phyloP scores from a whole-genome alignment of 2,113 vertebrate genomes.

The Artemisiospiza belli region DNA sequence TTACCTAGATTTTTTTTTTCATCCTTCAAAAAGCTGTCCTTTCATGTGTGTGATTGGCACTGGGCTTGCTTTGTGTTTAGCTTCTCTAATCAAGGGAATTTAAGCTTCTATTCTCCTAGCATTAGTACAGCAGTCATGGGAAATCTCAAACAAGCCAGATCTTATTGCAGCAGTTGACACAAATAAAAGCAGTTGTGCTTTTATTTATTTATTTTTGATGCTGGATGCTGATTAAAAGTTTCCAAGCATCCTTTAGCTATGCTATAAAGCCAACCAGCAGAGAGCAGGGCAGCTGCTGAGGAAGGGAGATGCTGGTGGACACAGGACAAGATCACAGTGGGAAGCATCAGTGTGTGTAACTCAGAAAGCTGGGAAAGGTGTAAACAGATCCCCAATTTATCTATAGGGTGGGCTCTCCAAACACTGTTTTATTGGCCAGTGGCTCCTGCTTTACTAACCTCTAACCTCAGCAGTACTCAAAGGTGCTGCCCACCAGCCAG shows the following conservation, averaged over 20 bases:
- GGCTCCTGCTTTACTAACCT: slow-evolving; percentile 89
- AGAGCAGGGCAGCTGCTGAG: slow-evolving; percentile 30
- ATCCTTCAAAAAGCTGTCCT: slow-evolving; percentile 26
- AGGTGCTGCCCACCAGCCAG: slow-evolving; percentile 74
- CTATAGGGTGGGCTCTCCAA: slow-evolving; percentile 73
- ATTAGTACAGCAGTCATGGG: slow-evolving; percentile 60
- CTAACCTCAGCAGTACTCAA: slow-evolving; percentile 74
- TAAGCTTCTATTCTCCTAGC: slow-evolving; percentile 44
- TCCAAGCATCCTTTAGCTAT: slow-evolving; percentile 51
- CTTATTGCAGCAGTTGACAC: slow-evolving; percentile 66
- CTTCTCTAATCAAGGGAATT: slow-evolving; percentile 67
- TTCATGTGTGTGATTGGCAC: slow-evolving; percentile 56
- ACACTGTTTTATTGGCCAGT: slow-evolving; percentile 82
- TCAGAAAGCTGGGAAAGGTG: slow-evolving; percentile 70
- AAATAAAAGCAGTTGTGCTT: slow-evolving; percentile 56
- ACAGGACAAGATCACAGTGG: slow-evolving; percentile 58
- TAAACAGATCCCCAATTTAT: slow-evolving; percentile 76
- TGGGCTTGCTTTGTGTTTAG: slow-evolving; percentile 52
- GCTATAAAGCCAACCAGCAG: slow-evolving; percentile 34
- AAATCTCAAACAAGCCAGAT: slow-evolving; percentile 60
- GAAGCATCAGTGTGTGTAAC: slow-evolving; percentile 48
- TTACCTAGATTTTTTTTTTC: slow-evolving; percentile 21
- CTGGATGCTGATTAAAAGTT: slow-evolving; percentile 72
- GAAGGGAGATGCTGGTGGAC: slow-evolving; percentile 18
- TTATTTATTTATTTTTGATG: slow-evolving; percentile 76